Evolutionary conservation across 2,888 invertebrate genomes (phyloP).

Genomic region (Penaeus monodon): DNA sequence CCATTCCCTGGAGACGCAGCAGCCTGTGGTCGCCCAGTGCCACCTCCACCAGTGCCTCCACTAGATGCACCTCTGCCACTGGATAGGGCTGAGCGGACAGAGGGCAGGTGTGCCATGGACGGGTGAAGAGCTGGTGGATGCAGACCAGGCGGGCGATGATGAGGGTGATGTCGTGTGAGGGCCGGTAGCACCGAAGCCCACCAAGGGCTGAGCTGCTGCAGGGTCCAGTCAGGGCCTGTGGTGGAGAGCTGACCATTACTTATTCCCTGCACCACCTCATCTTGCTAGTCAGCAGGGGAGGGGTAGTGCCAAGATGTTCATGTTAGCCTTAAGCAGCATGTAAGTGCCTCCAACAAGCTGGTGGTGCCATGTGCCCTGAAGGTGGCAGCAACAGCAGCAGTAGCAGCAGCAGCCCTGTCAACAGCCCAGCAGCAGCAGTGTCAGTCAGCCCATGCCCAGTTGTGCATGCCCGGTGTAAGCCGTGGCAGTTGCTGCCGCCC

Average conservation of each 20-base stretch:
- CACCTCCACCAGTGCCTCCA: slow-evolving; percentile 10
- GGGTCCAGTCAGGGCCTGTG: slow-evolving; percentile 55
- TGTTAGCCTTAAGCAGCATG: slow-evolving; percentile 43
- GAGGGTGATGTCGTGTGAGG: slow-evolving; percentile 61
- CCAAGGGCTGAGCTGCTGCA: slow-evolving; percentile 63
- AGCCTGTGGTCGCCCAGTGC: not conserved
- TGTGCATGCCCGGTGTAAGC: slow-evolving; percentile 37
- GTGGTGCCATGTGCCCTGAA: slow-evolving; percentile 46
- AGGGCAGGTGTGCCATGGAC: slow-evolving; percentile 58
- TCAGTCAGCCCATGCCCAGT: slow-evolving; percentile 32
- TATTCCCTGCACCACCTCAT: slow-evolving; percentile 29
- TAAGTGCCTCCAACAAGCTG: slow-evolving; percentile 40
- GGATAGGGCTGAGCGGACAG: slow-evolving; percentile 37
- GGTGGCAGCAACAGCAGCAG: slow-evolving; percentile 34
- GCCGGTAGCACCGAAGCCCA: slow-evolving; percentile 63
- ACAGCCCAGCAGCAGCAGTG: slow-evolving; percentile 34
- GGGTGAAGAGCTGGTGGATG: slow-evolving; percentile 49
- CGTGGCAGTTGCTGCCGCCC: slow-evolving; percentile 31
- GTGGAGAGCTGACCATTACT: slow-evolving; percentile 38
- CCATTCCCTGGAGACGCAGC: too few relatives aligned
- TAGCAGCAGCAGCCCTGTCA: slow-evolving; percentile 31
- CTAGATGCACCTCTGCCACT: not conserved
- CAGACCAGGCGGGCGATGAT: slow-evolving; percentile 40
- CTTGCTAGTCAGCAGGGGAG: slow-evolving; percentile 30
- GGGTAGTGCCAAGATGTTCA: slow-evolving; percentile 24